Evolutionary conservation across 2,113 vertebrate genomes (phyloP), one percentile per base, ranked within the genome.

Genomic region (Enhydra lutris): DNA sequence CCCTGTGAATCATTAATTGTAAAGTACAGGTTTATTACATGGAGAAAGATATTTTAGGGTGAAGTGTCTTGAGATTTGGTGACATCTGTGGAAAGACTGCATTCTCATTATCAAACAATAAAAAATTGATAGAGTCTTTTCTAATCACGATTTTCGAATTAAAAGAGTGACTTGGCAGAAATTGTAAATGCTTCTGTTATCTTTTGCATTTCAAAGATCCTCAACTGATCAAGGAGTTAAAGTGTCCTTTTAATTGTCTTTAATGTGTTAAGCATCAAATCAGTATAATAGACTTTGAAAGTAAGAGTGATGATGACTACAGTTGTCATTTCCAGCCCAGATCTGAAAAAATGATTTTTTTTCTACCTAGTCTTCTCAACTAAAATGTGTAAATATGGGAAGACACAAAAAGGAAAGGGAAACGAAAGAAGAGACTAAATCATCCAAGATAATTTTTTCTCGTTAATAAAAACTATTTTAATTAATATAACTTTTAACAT

Each of bases 111-210:
- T 83, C 88, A 94, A 96, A 85, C 0, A 6, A 57, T 89, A 85
- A 82, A 97, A 94, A 96, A 21, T 31, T 34, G 11, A 86, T 67
- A 34, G 12, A 73, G 24, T 63, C 4, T 95, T 97, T 95, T 97
- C 95, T 97, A 97, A 36, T 98, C 97, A 97, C 0, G 0, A 17
- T 87, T 59, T 82, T 94, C 84, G 26, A 98, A 97, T 96, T 97
- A 96, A 31, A 95, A 81, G 63, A 95, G 65, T 95, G 89, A 89
- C 79, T 98, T 98, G 95, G 55, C 83, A 97, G 92, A 97, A 98
- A 97, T 95, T 94, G 95, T 96, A 95, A 98, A 96, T 92, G 83
- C 80, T 97, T 97, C 55, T 97, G 17, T 94, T 93, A 97, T 93
- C 23, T 96, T 98, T 97, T 97, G 21, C 65, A 92, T 65, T 93